These are phyloP conservation scores for Linnaemya vulpina DNA, from an alignment of 2,888 invertebrate species.

Conservation along the genomic window DNA sequence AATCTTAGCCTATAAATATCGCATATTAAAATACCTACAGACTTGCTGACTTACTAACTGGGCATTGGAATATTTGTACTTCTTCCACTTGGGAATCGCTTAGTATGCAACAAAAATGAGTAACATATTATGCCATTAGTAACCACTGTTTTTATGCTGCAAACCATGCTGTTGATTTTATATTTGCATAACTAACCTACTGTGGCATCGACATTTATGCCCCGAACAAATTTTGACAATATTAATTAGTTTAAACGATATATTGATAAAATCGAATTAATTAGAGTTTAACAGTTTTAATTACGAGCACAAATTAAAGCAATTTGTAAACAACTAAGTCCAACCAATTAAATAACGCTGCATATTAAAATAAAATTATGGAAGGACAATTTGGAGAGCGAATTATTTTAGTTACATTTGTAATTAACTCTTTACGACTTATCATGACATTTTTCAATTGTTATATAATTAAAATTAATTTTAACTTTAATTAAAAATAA, in stretches of 20 bases:
- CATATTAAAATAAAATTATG: slow-evolving; percentile 7
- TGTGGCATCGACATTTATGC: slow-evolving; percentile 9
- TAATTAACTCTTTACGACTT: not conserved
- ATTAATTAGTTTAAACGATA: slow-evolving; percentile 49
- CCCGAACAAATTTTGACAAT: slow-evolving; percentile 37
- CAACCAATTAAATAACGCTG: slow-evolving; percentile 14
- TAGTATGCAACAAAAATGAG: too few species aligned
- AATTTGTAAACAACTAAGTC: slow-evolving; percentile 31
- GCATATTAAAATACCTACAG: too few species aligned
- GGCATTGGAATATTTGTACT: too few species aligned
- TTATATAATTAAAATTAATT: not conserved
- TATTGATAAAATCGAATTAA: slow-evolving; percentile 53
- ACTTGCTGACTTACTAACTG: too few species aligned
- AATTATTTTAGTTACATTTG: slow-evolving; percentile 9
- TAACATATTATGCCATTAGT: too few species aligned
- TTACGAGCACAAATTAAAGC: slow-evolving; percentile 42
- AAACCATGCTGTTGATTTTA: not conserved
- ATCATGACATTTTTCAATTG: not conserved
- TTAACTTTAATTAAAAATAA: slow-evolving; percentile 4
- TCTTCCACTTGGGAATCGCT: too few species aligned
- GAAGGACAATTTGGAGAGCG: not conserved
- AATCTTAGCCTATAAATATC: too few species aligned
- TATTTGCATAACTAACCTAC: not conserved
- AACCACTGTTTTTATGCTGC: not conserved
- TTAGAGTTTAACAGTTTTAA: slow-evolving; percentile 51